Evolutionary conservation across 2,888 invertebrate genomes (phyloP).

Genomic region (Synergus japonicus): DNA sequence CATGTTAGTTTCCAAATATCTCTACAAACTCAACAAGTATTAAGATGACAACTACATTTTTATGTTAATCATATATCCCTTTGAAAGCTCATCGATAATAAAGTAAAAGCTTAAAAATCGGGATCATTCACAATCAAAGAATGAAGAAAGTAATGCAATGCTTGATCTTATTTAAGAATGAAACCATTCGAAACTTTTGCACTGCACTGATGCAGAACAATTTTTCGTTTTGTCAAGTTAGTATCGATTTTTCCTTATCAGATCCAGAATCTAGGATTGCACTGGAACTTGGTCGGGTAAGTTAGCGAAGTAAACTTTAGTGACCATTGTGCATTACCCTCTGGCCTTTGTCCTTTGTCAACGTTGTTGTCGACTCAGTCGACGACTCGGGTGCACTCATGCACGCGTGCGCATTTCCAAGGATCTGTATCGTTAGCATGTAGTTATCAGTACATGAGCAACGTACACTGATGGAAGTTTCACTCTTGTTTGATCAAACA

Average conservation of each 20-base stretch:
- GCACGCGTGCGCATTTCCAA: conserved; percentile 14
- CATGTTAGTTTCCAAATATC: neutral
- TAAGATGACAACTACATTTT: neutral
- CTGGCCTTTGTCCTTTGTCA: conserved; percentile 54
- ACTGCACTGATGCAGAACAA: neutral
- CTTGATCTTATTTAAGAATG: neutral
- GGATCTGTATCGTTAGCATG: conserved; percentile 21
- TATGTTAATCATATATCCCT: no score
- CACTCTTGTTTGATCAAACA: conserved; percentile 25
- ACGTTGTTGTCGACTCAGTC: conserved; percentile 47
- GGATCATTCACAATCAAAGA: no score
- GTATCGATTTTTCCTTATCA: neutral
- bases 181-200: neutral
- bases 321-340: conserved; percentile 56
- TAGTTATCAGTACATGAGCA: conserved; percentile 9
- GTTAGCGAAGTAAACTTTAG: conserved; percentile 51
- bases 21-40: neutral
- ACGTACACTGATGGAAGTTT: conserved; percentile 7
- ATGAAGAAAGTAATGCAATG: no score
- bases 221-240: neutral
- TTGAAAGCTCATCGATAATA: no score
- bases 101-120: no score
- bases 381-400: neutral
- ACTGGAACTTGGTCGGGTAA: conserved; percentile 11
- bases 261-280: neutral